Percentiles rank a stretch among this genome's conserved stretches.
These are phyloP conservation scores for Asbolus verrucosus DNA, from an alignment of 1,140 invertebrate species.

Conservation along the genomic window DNA sequence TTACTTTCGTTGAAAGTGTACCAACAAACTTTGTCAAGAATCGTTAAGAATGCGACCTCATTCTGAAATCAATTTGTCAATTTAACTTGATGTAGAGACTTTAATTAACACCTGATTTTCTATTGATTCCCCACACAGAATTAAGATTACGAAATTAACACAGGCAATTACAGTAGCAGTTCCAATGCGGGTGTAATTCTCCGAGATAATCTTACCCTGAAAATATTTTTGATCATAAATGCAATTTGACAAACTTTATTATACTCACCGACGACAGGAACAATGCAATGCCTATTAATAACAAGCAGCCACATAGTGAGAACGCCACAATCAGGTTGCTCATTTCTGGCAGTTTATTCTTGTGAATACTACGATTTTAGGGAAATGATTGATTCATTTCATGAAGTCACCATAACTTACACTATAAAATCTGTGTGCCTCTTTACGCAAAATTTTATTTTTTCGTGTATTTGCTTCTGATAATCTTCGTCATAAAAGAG, in stretches of 20 bases:
- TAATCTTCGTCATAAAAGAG: background rate
- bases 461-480: background rate
- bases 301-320: background rate
- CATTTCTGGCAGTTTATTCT: background rate
- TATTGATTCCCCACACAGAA: background rate
- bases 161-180: background rate
- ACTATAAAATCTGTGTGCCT: background rate
- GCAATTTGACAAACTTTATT: background rate
- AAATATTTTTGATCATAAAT: too few species aligned
- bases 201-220: background rate
- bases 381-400: background rate
- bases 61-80: background rate
- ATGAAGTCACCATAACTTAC: background rate
- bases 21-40: background rate
- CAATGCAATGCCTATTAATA: background rate
- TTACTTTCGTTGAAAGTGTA: slow-evolving; percentile 1
- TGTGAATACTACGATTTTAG: background rate
- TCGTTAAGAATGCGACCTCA: background rate
- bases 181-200: background rate
- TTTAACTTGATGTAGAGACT: background rate
- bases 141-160: background rate
- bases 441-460: slow-evolving; percentile 7
- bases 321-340: slow-evolving; percentile 3
- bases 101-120: background rate
- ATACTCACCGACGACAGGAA: background rate